A percentile compares a stretch with the other conserved stretches of the same genome.
Conservation (phyloP, 2,888 invertebrate genomes). For the Coelopa pilipes region DNA sequence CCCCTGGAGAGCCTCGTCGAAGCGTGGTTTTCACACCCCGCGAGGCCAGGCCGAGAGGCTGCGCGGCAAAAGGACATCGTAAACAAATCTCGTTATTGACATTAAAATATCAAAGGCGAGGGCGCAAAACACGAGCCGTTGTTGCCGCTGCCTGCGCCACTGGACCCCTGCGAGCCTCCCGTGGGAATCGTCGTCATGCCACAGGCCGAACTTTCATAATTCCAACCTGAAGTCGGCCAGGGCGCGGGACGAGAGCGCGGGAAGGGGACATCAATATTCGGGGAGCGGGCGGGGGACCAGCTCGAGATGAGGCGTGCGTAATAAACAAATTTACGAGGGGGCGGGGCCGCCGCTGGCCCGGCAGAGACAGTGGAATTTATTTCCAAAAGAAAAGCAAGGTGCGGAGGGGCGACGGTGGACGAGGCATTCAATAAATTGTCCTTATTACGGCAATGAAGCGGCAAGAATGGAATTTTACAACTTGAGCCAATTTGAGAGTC, state of each 20-base stretch:
- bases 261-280: slow-evolving; percentile 15
- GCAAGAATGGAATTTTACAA: slow-evolving; percentile 61
- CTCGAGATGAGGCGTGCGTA: slow-evolving; percentile 60
- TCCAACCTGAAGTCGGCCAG: slow-evolving; percentile 61
- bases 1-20: too few species aligned
- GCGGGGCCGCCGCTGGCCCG: slow-evolving; percentile 11
- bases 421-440: slow-evolving; percentile 63
- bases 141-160: slow-evolving; percentile 47
- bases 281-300: slow-evolving; percentile 53
- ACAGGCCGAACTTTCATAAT: slow-evolving; percentile 55
- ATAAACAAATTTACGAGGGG: slow-evolving; percentile 59
- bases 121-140: slow-evolving; percentile 17
- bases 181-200: slow-evolving; percentile 14
- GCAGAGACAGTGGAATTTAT: slow-evolving; percentile 40
- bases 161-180: slow-evolving; percentile 26
- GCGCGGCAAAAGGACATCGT: slow-evolving; percentile 23
- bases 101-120: slow-evolving; percentile 63
- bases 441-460: slow-evolving; percentile 64
- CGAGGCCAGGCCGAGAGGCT: too few species aligned
- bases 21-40: too few species aligned
- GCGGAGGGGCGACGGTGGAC: slow-evolving; percentile 16
- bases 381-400: background rate
- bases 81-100: slow-evolving; percentile 62
- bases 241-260: slow-evolving; percentile 37
- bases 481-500: slow-evolving; percentile 56